Percentiles rank a stretch among this genome's conserved stretches.
phyloP scores from a whole-genome alignment of 2,113 vertebrate genomes.

The Psettodes erumei region DNA sequence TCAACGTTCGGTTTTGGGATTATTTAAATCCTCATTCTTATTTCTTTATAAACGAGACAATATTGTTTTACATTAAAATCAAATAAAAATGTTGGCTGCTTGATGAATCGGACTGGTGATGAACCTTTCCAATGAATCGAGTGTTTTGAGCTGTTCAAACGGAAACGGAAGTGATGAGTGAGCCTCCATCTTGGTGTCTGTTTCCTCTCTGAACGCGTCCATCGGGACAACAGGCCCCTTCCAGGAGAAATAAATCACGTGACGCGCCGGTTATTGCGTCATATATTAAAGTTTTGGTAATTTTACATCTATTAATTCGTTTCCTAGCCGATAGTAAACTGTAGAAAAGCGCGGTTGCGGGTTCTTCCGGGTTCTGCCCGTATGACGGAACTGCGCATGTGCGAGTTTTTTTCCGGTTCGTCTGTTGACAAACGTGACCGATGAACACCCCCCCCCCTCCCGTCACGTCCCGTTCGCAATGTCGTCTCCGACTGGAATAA shows the following conservation, averaged over 20 bases:
- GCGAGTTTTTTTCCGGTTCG: not conserved
- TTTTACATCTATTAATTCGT: not conserved
- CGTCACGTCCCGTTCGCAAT: not conserved
- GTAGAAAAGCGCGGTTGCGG: fast-evolving
- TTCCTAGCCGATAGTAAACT: not conserved
- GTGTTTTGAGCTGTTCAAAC: no score
- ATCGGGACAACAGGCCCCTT: fast-evolving
- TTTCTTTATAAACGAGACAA: no score
- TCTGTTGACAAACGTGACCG: conserved; percentile 73
- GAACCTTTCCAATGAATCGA: no score
- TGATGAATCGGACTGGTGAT: no score
- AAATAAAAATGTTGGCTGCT: no score
- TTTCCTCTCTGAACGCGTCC: conserved; percentile 19
- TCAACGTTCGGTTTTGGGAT: no score
- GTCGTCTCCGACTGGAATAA: conserved; percentile 19
- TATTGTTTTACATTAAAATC: no score
- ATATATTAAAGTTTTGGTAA: no score
- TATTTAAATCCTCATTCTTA: no score
- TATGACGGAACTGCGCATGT: conserved; percentile 38
- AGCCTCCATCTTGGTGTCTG: not conserved
- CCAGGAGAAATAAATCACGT: no score
- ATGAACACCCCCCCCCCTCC: not conserved
- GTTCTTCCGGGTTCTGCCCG: not conserved
- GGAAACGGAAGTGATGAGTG: not conserved
- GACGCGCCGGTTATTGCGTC: no score